Conservation (phyloP, 2,888 invertebrate species). For the Drosophila demipolita region DNA sequence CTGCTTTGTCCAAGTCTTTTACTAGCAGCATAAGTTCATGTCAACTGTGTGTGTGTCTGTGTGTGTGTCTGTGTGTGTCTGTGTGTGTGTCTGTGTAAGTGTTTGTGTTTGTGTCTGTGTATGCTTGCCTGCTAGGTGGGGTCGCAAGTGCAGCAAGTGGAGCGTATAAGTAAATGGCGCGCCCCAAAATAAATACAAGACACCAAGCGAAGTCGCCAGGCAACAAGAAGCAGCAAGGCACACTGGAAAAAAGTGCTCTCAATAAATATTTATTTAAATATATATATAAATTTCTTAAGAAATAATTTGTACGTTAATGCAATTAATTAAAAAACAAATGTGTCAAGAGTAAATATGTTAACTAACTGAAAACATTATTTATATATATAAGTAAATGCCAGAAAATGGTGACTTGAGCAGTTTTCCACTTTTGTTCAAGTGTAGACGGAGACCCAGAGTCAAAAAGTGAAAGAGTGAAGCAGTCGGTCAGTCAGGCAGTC, state of each 20-base stretch:
- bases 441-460: slow-evolving; percentile 24
- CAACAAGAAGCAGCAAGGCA: slow-evolving; percentile 4
- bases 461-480: slow-evolving; percentile 20
- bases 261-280: not conserved
- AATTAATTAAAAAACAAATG: not conserved
- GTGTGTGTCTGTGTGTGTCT: not conserved
- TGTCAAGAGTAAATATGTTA: not conserved
- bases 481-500: slow-evolving; percentile 28
- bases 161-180: slow-evolving; percentile 71
- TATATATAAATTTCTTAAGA: not conserved
- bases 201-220: slow-evolving; percentile 36
- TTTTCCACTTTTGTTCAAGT: not conserved
- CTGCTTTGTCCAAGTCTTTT: slow-evolving; percentile 34
- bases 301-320: not conserved
- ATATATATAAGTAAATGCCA: not conserved
- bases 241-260: not conserved
- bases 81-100: slow-evolving; percentile 3
- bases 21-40: slow-evolving; percentile 53
- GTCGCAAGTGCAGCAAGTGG: slow-evolving; percentile 62
- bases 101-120: not conserved
- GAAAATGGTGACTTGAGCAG: not conserved
- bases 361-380: not conserved
- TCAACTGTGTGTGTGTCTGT: slow-evolving; percentile 44
- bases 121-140: slow-evolving; percentile 8
- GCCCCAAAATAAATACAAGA: slow-evolving; percentile 66